A percentile compares a stretch with the other conserved stretches of the same genome.
phyloP scores from a whole-genome alignment of 1,140 invertebrate genomes.

The Papilio polytes region DNA sequence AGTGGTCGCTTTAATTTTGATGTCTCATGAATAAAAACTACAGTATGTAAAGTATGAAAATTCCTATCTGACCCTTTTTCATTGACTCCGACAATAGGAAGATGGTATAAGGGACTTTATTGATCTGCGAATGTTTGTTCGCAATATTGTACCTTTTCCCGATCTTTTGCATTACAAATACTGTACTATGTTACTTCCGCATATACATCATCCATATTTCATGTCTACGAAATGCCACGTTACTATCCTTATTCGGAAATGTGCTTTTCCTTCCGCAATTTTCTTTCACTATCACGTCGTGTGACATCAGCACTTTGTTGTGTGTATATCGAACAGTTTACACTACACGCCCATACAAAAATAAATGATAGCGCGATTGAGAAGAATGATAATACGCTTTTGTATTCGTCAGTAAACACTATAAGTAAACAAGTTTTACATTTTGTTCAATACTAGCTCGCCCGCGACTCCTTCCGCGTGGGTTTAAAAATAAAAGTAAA shows the following conservation, averaged over 20 bases:
- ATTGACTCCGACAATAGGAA: not conserved
- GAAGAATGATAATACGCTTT: not conserved
- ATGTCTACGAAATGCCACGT: not conserved
- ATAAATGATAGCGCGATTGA: not conserved
- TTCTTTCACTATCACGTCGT: not conserved
- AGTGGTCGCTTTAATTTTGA: no score
- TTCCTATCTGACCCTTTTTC: not conserved
- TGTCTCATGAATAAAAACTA: no score
- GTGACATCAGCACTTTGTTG: not conserved
- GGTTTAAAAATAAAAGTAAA: no score
- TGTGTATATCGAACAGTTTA: not conserved
- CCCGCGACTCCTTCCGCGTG: no score
- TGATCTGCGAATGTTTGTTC: not conserved
- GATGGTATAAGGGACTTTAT: not conserved
- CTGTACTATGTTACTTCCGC: not conserved
- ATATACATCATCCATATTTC: conserved; percentile 14
- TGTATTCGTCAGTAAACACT: no score
- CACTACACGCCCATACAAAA: not conserved
- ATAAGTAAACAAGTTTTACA: no score
- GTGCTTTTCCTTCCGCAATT: conserved; percentile 10
- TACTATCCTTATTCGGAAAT: not conserved
- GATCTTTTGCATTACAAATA: conserved; percentile 8
- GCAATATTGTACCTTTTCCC: not conserved
- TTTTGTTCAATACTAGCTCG: no score
- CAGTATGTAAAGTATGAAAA: not conserved